Evolutionary conservation across 2,888 invertebrate genomes (phyloP).

Genomic region (Melanostoma mellinum): DNA sequence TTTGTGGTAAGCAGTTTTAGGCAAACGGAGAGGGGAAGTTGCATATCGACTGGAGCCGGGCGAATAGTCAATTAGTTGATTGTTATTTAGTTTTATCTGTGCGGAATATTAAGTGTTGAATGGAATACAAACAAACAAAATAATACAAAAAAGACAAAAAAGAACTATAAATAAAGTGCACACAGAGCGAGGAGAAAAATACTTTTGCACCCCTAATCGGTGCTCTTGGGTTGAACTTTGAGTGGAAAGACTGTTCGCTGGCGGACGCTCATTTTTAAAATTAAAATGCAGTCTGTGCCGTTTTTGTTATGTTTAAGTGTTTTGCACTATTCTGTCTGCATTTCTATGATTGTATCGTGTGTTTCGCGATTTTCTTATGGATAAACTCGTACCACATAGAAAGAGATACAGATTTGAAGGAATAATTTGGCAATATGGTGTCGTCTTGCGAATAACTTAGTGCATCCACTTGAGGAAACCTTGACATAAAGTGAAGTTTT

Average conservation of each 20-base stretch:
- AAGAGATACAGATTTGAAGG: slow-evolving; percentile 16
- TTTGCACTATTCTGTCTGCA: slow-evolving; percentile 58
- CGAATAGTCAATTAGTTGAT: slow-evolving; percentile 62
- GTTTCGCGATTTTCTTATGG: slow-evolving; percentile 22
- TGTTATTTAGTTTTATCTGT: slow-evolving; percentile 46
- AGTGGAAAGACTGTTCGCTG: slow-evolving; percentile 32
- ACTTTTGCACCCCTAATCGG: slow-evolving; percentile 36
- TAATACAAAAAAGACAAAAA: slow-evolving; percentile 7
- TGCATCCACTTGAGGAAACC: slow-evolving; percentile 48
- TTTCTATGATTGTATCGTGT: slow-evolving; percentile 40
- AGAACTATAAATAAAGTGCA: slow-evolving; percentile 41
- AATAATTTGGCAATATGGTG: slow-evolving; percentile 37
- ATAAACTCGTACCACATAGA: not conserved
- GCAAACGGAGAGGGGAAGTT: not conserved
- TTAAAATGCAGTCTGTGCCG: slow-evolving; percentile 59
- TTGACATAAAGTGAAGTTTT: slow-evolving; percentile 34
- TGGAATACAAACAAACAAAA: slow-evolving; percentile 1
- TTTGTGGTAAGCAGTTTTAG: slow-evolving; percentile 22
- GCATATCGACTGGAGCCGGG: slow-evolving; percentile 51
- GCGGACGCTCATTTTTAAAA: slow-evolving; percentile 42
- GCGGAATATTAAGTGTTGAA: slow-evolving; percentile 48
- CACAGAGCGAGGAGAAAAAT: slow-evolving; percentile 16
- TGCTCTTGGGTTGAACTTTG: slow-evolving; percentile 43
- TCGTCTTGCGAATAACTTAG: slow-evolving; percentile 46
- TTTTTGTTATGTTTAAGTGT: slow-evolving; percentile 52